Conservation (phyloP, 2,888 invertebrate species). For the Melanophora roralis region DNA sequence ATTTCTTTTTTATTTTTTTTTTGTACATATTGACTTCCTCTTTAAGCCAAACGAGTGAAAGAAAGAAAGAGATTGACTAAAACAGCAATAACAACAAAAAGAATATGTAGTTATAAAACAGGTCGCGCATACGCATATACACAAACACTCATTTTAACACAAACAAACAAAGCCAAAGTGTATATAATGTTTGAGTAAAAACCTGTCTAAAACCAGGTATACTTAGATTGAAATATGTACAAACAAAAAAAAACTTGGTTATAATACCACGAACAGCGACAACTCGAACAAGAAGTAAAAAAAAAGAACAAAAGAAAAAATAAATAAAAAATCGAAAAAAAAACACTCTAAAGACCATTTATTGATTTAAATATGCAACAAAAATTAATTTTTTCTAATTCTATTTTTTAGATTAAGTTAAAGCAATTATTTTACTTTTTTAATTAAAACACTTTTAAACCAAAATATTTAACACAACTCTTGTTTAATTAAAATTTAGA, state of each 20-base stretch:
- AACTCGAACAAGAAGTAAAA: neutral
- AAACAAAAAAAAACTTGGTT: slow-evolving; percentile 34
- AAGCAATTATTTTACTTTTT: neutral
- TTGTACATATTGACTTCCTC: slow-evolving; percentile 34
- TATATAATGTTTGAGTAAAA: neutral
- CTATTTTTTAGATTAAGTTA: neutral
- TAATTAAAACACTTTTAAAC: neutral
- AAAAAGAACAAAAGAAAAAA: neutral
- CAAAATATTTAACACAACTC: no score
- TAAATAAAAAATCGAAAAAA: neutral
- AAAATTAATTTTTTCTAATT: neutral
- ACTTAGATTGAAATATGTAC: slow-evolving; percentile 40
- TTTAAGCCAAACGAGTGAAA: neutral
- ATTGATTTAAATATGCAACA: slow-evolving; percentile 19
- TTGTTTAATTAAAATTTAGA: neutral
- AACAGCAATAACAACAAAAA: slow-evolving; percentile 14
- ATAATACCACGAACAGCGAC: neutral
- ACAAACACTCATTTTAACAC: neutral
- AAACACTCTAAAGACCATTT: neutral
- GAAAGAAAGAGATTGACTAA: neutral
- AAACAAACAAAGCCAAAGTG: neutral
- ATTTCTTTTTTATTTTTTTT: neutral
- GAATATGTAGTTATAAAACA: slow-evolving; percentile 38
- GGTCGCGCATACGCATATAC: slow-evolving; percentile 59
- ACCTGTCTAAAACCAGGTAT: slow-evolving; percentile 56